Base-by-base conservation (phyloP, 2,113 vertebrate species). In the Electrona antarctica region DNA sequence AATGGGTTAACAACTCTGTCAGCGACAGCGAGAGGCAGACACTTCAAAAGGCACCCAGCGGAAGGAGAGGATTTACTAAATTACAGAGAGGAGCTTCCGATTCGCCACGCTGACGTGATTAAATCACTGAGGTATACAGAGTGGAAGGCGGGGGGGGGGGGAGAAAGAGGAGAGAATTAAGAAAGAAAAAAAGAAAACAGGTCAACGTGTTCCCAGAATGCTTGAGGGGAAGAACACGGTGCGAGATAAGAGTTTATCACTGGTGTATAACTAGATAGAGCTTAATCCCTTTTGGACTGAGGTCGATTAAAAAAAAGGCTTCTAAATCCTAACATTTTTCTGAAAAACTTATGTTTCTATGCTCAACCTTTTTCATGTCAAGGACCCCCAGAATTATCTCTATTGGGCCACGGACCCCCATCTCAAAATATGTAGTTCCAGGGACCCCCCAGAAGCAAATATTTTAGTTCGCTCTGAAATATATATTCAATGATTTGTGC, bases 251-350 rank as follows among this genome's bases (percentile, higher is more conserved):
- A 89, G 80, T 89, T 89, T 90, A 92, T 90, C 91, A 83, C 78
- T 79, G 68, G 83, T 78, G 74, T 84, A 86, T 79, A 82, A 89
- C 84, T 76, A 88, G 86, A 90, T 90, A 89, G 63, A 10, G 76
- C 33, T 76, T 91, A 93, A 93, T 91, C 90, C 90, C 85, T 80
- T n/a, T n/a, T n/a, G n/a, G n/a, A n/a, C n/a, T n/a, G n/a, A n/a
- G n/a, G n/a, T n/a, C n/a, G n/a, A n/a, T n/a, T n/a, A n/a, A n/a
- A n/a, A n/a, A n/a, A n/a, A n/a, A n/a, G n/a, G n/a, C n/a, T n/a
- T n/a, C n/a, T n/a, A n/a, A n/a, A n/a, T n/a, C n/a, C n/a, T n/a
- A n/a, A n/a, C n/a, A n/a, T n/a, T n/a, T n/a, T n/a, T n/a, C n/a
- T n/a, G n/a, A n/a, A n/a, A n/a, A n/a, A n/a, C n/a, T n/a, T n/a